Evolutionary conservation across 2,113 vertebrate species (phyloP).

Genomic region (Xenotilapia leptura): DNA sequence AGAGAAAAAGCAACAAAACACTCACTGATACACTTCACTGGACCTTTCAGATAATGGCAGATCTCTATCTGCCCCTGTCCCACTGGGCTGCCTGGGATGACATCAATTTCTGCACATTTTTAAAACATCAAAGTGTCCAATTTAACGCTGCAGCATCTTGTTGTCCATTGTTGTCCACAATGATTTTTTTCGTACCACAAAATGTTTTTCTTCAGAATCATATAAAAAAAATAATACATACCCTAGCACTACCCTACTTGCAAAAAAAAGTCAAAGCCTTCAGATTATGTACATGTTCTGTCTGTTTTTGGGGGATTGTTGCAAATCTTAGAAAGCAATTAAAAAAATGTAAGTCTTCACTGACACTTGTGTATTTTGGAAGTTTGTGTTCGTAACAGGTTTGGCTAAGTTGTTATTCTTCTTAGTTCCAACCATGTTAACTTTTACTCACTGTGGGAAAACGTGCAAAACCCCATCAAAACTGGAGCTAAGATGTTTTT

Average conservation of each 20-base stretch:
- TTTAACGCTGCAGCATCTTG: neutral
- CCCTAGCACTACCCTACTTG: accelerated
- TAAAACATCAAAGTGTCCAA: neutral
- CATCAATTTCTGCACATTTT: neutral
- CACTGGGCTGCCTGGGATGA: neutral
- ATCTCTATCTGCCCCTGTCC: neutral
- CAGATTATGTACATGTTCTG: accelerated
- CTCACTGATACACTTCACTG: slow-evolving; percentile 37
- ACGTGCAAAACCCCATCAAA: slow-evolving; percentile 14
- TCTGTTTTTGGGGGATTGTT: neutral
- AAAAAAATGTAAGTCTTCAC: neutral
- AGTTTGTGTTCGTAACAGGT: neutral
- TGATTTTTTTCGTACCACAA: accelerated
- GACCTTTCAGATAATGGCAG: neutral
- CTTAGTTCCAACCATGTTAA: neutral
- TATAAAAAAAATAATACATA: accelerated
- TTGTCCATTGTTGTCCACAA: neutral
- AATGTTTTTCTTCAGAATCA: neutral
- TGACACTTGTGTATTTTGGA: neutral
- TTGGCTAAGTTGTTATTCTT: neutral
- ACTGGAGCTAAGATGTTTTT: slow-evolving; percentile 29
- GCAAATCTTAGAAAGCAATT: neutral
- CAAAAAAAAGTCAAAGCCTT: neutral
- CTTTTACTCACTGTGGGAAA: neutral
- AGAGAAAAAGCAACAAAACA: slow-evolving; percentile 45